Percentiles rank a stretch among this genome's conserved stretches.
These are phyloP conservation scores for Glyptemys insculpta DNA, from an alignment of 2,797 vertebrate species.

Conservation along the genomic window DNA sequence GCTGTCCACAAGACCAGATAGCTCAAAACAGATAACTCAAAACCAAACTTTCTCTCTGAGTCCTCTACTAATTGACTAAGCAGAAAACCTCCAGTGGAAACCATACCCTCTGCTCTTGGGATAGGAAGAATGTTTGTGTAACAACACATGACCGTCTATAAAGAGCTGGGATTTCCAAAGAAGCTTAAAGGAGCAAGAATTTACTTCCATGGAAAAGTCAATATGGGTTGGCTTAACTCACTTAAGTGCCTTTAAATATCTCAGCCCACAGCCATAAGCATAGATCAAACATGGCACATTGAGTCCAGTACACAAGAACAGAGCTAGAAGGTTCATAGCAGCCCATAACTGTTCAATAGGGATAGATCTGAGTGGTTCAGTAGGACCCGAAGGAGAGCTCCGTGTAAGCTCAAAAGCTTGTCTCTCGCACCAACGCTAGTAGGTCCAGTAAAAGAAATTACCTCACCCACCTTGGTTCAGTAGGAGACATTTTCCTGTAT, in stretches of 20 bases:
- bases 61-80: background rate
- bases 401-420: too few species aligned
- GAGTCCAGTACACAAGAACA: background rate
- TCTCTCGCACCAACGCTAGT: too few species aligned
- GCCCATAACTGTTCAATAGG: background rate
- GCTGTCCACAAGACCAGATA: background rate
- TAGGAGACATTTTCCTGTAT: background rate
- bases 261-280: background rate
- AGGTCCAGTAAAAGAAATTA: too few species aligned
- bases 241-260: background rate
- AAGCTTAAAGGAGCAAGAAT: background rate
- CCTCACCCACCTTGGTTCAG: too few species aligned
- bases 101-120: background rate
- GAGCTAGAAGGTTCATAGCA: background rate
- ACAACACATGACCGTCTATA: background rate
- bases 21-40: background rate
- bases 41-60: background rate
- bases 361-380: background rate
- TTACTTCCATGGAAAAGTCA: background rate
- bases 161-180: background rate
- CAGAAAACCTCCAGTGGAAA: background rate
- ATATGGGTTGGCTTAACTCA: background rate
- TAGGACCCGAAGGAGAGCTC: background rate
- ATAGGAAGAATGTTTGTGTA: background rate
- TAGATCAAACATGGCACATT: background rate